Percentiles rank a stretch among this genome's conserved stretches.
Conservation (phyloP, 2,888 invertebrate species). For the Arenicola marina region DNA sequence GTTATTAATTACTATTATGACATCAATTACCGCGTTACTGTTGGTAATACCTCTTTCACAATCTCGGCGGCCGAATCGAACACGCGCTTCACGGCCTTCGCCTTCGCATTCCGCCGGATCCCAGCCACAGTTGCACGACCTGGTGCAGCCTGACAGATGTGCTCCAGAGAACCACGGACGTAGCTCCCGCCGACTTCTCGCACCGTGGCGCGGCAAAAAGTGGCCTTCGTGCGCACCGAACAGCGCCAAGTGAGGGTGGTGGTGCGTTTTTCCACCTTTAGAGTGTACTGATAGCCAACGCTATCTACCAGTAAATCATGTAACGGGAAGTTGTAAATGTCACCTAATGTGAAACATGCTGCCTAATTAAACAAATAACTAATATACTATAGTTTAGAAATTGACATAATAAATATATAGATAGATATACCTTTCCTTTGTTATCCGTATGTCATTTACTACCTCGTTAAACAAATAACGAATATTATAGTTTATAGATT, state of each 20-base stretch:
- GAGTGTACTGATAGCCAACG: neutral
- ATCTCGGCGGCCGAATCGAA: neutral
- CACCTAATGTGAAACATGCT: no score
- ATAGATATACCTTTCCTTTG: no score
- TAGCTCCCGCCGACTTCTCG: neutral
- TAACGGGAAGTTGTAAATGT: no score
- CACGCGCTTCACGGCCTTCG: neutral
- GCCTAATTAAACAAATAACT: no score
- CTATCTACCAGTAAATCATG: neutral
- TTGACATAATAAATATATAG: no score
- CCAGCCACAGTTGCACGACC: neutral
- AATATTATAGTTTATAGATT: no score
- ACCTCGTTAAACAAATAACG: no score
- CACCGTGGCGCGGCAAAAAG: no score
- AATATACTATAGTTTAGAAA: no score
- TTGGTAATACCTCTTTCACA: neutral
- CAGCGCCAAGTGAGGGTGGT: neutral
- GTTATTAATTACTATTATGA: neutral
- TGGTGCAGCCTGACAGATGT: neutral
- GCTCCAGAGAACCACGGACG: neutral
- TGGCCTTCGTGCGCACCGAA: neutral
- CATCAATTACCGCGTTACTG: neutral
- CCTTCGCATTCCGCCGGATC: neutral
- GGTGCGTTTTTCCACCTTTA: neutral
- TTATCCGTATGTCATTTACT: no score